Conservation (phyloP, 2,888 invertebrate genomes). For the Eilema sororculum region DNA sequence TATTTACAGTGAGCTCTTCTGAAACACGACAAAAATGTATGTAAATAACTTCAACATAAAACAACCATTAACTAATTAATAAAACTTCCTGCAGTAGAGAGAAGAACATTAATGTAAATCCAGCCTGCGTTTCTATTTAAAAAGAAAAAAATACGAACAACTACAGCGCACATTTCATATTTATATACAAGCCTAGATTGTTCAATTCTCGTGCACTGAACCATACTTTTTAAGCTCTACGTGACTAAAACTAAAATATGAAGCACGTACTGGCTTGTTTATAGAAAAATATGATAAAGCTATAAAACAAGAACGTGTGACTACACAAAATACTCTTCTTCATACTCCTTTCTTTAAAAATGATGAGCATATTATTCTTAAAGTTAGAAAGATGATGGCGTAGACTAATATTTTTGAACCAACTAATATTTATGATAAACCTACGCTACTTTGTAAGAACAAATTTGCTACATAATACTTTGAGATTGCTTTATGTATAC, state of each 20-base stretch:
- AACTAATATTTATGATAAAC: neutral
- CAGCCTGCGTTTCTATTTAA: constrained; percentile 23
- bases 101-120: neutral
- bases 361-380: neutral
- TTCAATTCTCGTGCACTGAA: constrained; percentile 40
- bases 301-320: constrained; percentile 8
- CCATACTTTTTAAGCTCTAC: constrained; percentile 34
- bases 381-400: neutral
- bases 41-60: neutral
- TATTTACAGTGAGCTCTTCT: neutral
- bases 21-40: neutral
- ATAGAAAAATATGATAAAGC: constrained; percentile 22
- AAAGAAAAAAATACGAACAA: neutral
- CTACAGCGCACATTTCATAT: constrained; percentile 6
- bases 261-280: constrained; percentile 29
- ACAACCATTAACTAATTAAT: neutral
- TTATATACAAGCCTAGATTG: constrained; percentile 16
- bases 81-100: neutral
- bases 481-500: neutral
- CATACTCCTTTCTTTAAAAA: neutral
- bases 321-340: neutral
- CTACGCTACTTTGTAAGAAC: neutral
- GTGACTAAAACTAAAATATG: constrained; percentile 33
- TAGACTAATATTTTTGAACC: neutral
- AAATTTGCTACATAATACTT: neutral